Percentiles rank a stretch among this genome's conserved stretches.
These are phyloP conservation scores for Gouania willdenowi DNA, from an alignment of 2,797 vertebrate genomes.

Conservation along the genomic window DNA sequence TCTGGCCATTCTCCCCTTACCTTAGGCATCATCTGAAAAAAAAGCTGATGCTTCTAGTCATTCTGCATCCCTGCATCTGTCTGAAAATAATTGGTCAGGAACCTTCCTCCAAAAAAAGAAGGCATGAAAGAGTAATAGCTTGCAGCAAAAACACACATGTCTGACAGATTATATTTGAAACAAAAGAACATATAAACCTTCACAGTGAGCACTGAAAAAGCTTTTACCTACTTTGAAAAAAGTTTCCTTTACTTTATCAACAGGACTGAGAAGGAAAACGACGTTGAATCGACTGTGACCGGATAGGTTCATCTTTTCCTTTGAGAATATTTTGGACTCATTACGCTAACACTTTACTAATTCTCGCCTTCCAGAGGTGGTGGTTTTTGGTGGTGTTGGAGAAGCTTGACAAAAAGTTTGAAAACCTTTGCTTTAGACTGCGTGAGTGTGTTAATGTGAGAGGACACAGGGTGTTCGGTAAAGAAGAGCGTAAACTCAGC, in stretches of 20 bases:
- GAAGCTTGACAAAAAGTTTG: no score
- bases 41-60: slow-evolving; percentile 98
- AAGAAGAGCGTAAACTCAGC: no score
- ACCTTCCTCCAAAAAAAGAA: slow-evolving; percentile 90
- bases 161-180: slow-evolving; percentile 73
- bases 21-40: slow-evolving; percentile 94
- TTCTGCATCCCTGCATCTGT: slow-evolving; percentile 99
- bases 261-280: background rate
- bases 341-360: no score
- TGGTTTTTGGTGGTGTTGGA: no score
- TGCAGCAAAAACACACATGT: slow-evolving; percentile 70
- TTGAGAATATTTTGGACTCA: no score
- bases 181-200: slow-evolving; percentile 52
- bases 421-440: no score
- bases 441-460: no score
- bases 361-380: no score
- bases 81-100: slow-evolving; percentile 99
- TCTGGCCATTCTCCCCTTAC: slow-evolving; percentile 99
- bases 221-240: slow-evolving; percentile 25
- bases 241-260: slow-evolving; percentile 45
- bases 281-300: no score
- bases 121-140: slow-evolving; percentile 78
- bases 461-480: no score
- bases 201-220: slow-evolving; percentile 22
- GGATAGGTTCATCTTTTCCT: no score